Evolutionary conservation across 2,113 vertebrate species (phyloP).

Genomic region (Megalops atlanticus): DNA sequence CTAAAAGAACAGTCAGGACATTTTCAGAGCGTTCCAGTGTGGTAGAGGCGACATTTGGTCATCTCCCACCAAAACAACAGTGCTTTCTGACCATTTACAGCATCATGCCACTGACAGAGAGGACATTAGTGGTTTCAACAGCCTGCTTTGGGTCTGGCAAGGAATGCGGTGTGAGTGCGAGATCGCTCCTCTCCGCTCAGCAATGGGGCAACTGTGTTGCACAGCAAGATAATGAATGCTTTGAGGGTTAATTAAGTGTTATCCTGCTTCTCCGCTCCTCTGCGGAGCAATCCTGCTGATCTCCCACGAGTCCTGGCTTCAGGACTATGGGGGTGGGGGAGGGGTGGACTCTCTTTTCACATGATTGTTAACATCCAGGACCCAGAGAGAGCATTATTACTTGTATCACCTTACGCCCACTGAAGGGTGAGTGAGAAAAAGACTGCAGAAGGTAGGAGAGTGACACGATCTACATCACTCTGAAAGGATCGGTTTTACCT

Average conservation of each 20-base stretch:
- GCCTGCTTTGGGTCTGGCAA: neutral
- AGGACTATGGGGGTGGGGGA: neutral
- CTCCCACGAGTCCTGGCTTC: conserved; percentile 54
- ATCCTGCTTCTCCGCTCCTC: conserved; percentile 55
- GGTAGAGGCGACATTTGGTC: neutral
- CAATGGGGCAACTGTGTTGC: conserved; percentile 52
- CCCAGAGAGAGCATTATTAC: neutral
- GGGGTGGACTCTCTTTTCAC: conserved; percentile 7
- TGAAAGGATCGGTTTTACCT: neutral
- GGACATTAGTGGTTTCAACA: conserved; percentile 28
- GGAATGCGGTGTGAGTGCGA: conserved; percentile 2
- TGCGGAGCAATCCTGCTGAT: conserved; percentile 56
- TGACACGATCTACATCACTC: neutral
- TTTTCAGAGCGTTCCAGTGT: neutral
- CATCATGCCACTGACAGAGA: neutral
- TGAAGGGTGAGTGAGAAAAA: neutral
- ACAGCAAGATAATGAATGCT: conserved; percentile 41
- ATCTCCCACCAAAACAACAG: neutral
- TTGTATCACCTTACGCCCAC: neutral
- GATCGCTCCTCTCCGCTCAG: neutral
- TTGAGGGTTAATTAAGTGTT: conserved; percentile 67
- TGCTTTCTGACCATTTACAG: neutral
- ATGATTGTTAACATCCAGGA: conserved; percentile 16
- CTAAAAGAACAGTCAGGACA: neutral
- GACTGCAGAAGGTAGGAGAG: neutral